Evolutionary conservation across 64 coral and sea anemone genomes (phyloP).

Genomic region (Catalaphyllia jardinei): DNA sequence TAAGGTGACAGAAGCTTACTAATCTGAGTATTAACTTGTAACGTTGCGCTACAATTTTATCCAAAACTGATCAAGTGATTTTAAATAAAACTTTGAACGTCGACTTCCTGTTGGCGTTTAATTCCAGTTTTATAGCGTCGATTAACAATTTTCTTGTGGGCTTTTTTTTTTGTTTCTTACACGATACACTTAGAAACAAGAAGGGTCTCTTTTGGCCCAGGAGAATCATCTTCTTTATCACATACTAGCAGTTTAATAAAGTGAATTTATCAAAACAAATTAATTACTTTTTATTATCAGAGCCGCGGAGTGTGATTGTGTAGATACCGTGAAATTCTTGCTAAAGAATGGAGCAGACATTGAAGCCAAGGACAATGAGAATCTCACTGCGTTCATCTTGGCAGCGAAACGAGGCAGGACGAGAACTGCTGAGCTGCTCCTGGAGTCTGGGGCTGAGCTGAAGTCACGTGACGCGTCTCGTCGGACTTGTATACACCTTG

Average conservation of each 20-base stretch:
- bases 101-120: no score
- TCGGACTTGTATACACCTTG: conserved; percentile 68
- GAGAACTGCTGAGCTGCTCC: conserved; percentile 34
- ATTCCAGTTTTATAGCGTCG: no score
- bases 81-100: no score
- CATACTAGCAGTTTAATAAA: not conserved
- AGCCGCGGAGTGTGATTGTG: conserved; percentile 47
- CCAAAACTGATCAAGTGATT: no score
- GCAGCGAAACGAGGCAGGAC: conserved; percentile 51
- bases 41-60: no score
- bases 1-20: conserved; percentile 14
- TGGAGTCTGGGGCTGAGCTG: conserved; percentile 66
- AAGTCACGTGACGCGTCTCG: conserved; percentile 54
- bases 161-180: no score
- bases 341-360: conserved; percentile 9
- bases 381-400: conserved; percentile 57
- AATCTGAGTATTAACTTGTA: no score
- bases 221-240: no score
- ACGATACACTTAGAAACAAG: no score
- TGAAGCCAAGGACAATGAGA: conserved; percentile 45
- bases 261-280: not conserved
- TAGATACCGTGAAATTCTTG: conserved; percentile 29
- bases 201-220: no score
- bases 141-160: no score
- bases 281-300: not conserved